Evolutionary conservation across 2,888 invertebrate species (phyloP).

Genomic region (Rhagophthalmus giganteus): DNA sequence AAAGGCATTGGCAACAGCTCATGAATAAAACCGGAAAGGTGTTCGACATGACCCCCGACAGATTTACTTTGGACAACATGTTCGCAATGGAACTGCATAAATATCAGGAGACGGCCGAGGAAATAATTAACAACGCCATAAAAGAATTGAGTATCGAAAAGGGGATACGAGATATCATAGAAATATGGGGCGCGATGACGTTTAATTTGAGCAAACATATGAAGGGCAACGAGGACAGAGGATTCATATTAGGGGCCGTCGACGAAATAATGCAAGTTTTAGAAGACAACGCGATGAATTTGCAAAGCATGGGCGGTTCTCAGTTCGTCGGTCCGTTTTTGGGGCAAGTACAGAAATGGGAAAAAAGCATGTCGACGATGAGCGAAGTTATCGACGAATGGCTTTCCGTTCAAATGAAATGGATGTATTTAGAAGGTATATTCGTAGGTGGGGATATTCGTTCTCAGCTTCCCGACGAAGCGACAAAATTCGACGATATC

Average conservation of each 20-base stretch:
- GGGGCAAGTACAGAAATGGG: constrained; percentile 81
- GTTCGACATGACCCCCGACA: constrained; percentile 86
- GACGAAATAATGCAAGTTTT: constrained; percentile 81
- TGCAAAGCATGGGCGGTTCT: constrained; percentile 89
- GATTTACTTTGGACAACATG: constrained; percentile 91
- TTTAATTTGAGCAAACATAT: constrained; percentile 69
- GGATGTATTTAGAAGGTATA: constrained; percentile 91
- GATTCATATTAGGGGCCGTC: constrained; percentile 77
- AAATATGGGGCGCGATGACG: constrained; percentile 68
- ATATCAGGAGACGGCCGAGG: constrained; percentile 82
- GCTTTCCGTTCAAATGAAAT: constrained; percentile 84
- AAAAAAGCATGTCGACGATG: constrained; percentile 75
- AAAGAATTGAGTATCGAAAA: constrained; percentile 91
- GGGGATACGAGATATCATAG: constrained; percentile 80
- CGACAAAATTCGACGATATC: constrained; percentile 87
- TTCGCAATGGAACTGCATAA: constrained; percentile 89
- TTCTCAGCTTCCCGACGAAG: constrained; percentile 84
- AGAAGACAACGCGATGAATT: constrained; percentile 87
- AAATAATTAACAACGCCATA: constrained; percentile 85
- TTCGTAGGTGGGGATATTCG: constrained; percentile 90
- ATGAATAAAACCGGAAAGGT: constrained; percentile 82
- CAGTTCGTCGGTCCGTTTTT: constrained; percentile 91
- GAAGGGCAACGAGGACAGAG: constrained; percentile 78
- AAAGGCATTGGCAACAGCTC: constrained; percentile 86
- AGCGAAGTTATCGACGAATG: constrained; percentile 88